Conservation (phyloP, 2,888 invertebrate species). For the Agrochola circellaris region DNA sequence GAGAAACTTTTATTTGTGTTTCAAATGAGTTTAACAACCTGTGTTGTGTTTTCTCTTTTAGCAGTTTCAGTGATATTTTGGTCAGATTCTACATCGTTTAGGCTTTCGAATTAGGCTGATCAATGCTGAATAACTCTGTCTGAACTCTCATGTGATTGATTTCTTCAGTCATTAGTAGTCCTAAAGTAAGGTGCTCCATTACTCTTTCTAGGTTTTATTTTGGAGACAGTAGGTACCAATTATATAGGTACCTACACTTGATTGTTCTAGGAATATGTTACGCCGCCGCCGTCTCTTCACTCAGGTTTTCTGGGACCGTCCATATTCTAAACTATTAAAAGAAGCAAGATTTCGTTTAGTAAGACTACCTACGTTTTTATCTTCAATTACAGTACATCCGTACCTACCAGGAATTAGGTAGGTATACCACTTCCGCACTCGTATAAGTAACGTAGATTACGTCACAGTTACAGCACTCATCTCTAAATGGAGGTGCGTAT, state of each 20-base stretch:
- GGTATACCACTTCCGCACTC: constrained; percentile 32
- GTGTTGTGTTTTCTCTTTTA: constrained; percentile 35
- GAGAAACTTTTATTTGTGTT: constrained; percentile 31
- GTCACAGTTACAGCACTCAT: constrained; percentile 45
- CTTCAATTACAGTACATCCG: background rate
- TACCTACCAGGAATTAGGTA: background rate
- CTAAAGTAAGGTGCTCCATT: background rate
- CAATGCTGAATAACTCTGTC: background rate
- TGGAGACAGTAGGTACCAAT: background rate
- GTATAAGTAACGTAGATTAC: constrained; percentile 32
- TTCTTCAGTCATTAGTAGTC: background rate
- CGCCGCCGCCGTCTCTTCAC: background rate
- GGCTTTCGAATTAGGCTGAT: background rate
- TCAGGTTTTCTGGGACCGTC: background rate
- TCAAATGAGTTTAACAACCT: constrained; percentile 18
- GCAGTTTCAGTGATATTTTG: constrained; percentile 8
- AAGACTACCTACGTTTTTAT: background rate
- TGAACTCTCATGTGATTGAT: too few species aligned
- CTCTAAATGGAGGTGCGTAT: constrained; percentile 37
- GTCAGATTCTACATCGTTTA: background rate
- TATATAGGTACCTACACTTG: background rate
- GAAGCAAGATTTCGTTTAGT: background rate
- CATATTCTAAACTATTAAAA: background rate
- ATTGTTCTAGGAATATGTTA: background rate
- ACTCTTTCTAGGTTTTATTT: background rate